These are phyloP conservation scores for Drosophila tsacasi DNA, from an alignment of 1,140 invertebrate genomes.

Conservation along the genomic window DNA sequence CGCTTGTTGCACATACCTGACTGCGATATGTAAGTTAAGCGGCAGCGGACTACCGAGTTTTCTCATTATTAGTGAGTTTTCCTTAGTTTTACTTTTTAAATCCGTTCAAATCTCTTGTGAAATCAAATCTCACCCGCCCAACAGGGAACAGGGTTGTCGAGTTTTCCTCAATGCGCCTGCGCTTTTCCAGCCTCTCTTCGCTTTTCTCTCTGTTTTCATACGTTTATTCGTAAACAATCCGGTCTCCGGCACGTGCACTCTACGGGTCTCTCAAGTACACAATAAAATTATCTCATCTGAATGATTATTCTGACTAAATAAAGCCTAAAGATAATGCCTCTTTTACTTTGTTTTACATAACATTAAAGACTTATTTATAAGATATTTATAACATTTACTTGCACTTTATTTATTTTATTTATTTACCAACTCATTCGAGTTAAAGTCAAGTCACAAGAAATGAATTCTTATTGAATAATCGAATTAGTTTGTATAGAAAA, in stretches of 20 bases:
- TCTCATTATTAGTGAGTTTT: background rate
- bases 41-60: background rate
- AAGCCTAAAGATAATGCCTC: no score
- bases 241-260: constrained; percentile 51
- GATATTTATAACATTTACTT: background rate
- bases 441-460: background rate
- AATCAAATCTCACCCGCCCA: constrained; percentile 42
- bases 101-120: constrained; percentile 12
- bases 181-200: constrained; percentile 18
- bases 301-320: background rate
- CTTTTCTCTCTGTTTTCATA: constrained; percentile 73
- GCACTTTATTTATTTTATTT: background rate
- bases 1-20: constrained; percentile 35
- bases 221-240: constrained; percentile 74
- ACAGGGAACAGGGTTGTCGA: constrained; percentile 63
- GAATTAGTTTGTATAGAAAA: background rate
- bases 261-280: background rate
- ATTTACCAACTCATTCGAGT: background rate
- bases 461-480: no score
- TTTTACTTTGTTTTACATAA: background rate
- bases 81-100: constrained; percentile 4
- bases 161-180: constrained; percentile 59
- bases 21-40: background rate
- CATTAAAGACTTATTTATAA: no score
- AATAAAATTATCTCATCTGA: constrained; percentile 1